Conservation (phyloP, 1,140 invertebrate species). For the Neelides sp. region DNA sequence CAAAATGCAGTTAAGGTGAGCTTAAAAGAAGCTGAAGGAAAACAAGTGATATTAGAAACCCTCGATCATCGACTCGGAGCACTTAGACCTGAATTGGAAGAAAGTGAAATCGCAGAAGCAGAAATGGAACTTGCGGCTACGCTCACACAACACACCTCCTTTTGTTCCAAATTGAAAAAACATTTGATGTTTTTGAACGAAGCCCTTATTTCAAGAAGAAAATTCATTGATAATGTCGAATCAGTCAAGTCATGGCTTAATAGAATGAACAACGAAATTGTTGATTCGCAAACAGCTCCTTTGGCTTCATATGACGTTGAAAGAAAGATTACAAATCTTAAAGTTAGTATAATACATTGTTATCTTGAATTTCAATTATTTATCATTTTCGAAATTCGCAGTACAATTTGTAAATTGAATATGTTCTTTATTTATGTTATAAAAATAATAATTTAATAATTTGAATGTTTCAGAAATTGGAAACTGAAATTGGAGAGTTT, state of each 20-base stretch:
- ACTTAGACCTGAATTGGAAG: conserved; percentile 72
- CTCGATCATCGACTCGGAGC: conserved; percentile 67
- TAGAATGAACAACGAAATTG: conserved; percentile 57
- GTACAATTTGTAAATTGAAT: no score
- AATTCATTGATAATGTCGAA: conserved; percentile 62
- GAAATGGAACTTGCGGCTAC: conserved; percentile 54
- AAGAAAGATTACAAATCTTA: conserved; percentile 59
- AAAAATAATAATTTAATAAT: no score
- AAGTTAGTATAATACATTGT: conserved; percentile 33
- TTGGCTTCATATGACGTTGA: conserved; percentile 51
- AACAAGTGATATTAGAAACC: conserved; percentile 65
- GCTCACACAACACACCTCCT: conserved; percentile 40
- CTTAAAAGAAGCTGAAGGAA: conserved; percentile 69
- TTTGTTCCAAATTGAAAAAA: conserved; percentile 12
- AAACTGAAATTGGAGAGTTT: conserved; percentile 47
- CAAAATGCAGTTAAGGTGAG: conserved; percentile 12
- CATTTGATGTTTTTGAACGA: conserved; percentile 15
- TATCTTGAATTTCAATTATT: not conserved
- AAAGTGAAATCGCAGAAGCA: conserved; percentile 50
- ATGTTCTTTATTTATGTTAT: no score
- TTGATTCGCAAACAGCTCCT: conserved; percentile 46
- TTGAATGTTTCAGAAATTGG: no score
- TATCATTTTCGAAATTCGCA: conserved; percentile 23
- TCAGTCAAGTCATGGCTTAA: conserved; percentile 65
- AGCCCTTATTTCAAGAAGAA: conserved; percentile 9